Conservation (phyloP, 2,797 vertebrate genomes). For the Pseudomugil tenellus region DNA sequence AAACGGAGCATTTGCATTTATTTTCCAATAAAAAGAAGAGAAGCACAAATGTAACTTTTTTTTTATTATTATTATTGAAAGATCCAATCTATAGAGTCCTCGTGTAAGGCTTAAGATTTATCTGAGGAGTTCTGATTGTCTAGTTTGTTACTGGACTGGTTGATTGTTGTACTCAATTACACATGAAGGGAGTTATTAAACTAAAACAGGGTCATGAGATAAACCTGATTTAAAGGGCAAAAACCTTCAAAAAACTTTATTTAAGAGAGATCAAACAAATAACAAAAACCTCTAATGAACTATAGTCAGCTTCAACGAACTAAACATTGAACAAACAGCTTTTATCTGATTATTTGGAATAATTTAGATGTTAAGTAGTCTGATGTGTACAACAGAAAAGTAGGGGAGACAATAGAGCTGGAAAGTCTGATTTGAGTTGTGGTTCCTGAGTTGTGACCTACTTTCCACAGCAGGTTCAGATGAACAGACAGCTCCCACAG, state of each 20-base stretch:
- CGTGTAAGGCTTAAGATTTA: background rate
- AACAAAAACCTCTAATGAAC: no score
- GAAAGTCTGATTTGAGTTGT: background rate
- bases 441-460: slow-evolving; percentile 54
- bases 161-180: background rate
- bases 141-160: no score
- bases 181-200: background rate
- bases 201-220: background rate
- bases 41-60: background rate
- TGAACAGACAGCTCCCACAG: slow-evolving; percentile 50
- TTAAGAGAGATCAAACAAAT: no score
- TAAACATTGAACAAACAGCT: background rate
- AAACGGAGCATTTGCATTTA: background rate
- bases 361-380: background rate
- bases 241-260: no score
- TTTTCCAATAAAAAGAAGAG: background rate
- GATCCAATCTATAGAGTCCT: background rate
- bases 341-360: background rate
- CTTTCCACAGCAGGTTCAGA: slow-evolving; percentile 49
- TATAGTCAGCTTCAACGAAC: background rate
- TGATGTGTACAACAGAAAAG: no score
- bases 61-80: background rate
- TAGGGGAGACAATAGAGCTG: background rate
- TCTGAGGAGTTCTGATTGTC: background rate
- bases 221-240: background rate